Evolutionary conservation across 2,113 vertebrate species (phyloP).

Genomic region (Emydura subglobosa): DNA sequence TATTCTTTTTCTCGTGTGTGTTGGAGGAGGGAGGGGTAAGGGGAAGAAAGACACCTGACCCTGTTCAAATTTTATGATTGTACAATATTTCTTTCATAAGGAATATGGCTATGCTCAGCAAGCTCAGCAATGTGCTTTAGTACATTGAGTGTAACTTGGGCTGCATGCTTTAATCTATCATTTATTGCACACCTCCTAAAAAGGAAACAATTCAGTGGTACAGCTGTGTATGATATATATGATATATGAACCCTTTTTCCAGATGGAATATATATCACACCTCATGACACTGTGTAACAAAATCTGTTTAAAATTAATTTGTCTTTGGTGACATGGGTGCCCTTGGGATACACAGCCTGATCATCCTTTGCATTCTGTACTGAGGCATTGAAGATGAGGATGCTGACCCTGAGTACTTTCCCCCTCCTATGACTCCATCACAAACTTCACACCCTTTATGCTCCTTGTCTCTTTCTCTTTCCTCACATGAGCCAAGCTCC

Average conservation of each 20-base stretch:
- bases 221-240: not conserved
- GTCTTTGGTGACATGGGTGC: not conserved
- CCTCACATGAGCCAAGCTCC: not conserved
- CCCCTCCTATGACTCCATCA: not conserved
- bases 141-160: conserved; percentile 8
- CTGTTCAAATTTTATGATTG: conserved; percentile 33
- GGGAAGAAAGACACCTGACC: not conserved
- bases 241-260: conserved; percentile 31
- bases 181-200: not conserved
- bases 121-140: conserved; percentile 22
- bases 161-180: conserved; percentile 46
- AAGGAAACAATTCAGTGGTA: conserved; percentile 33
- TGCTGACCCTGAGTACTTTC: not conserved
- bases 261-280: conserved; percentile 22
- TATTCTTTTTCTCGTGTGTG: not conserved
- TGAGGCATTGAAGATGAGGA: not conserved
- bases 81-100: conserved; percentile 55
- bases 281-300: not conserved
- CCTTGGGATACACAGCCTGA: not conserved
- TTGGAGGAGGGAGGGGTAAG: not conserved
- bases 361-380: not conserved
- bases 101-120: not conserved
- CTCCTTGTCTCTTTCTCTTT: not conserved
- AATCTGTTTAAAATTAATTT: conserved; percentile 37
- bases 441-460: not conserved